Conservation (phyloP, 2,113 vertebrate genomes). For the Dasypus novemcinctus region DNA sequence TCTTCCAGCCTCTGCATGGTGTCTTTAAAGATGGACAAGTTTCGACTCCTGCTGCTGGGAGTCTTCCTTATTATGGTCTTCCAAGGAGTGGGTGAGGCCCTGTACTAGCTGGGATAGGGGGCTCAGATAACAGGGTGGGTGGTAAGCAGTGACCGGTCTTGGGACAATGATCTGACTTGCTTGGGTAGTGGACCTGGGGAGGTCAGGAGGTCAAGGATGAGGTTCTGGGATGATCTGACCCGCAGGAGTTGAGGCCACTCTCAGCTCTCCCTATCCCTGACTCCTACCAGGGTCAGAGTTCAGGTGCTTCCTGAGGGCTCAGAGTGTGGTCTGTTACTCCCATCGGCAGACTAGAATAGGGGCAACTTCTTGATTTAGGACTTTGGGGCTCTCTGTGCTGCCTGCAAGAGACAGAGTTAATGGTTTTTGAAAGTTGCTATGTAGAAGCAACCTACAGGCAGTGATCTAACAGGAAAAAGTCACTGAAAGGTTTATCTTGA, state of each 20-base stretch:
- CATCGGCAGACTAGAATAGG: too few relatives aligned
- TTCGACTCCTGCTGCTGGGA: constrained; percentile 29
- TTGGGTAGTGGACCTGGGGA: not conserved
- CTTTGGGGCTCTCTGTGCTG: not conserved
- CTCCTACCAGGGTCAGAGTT: not conserved
- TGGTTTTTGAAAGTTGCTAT: not conserved
- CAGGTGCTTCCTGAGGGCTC: not conserved
- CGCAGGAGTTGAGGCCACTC: not conserved
- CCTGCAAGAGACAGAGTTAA: not conserved
- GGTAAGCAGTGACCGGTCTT: too few relatives aligned
- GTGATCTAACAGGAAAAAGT: not conserved
- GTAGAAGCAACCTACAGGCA: not conserved
- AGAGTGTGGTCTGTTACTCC: not conserved
- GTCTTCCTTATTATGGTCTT: constrained; percentile 3
- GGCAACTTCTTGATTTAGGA: not conserved
- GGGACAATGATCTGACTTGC: fast-evolving
- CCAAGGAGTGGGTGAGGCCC: constrained; percentile 45
- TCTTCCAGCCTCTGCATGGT: not conserved
- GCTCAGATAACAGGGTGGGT: too few relatives aligned
- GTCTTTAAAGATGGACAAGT: not conserved
- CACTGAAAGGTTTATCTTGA: not conserved
- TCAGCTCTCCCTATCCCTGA: fast-evolving
- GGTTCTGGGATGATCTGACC: not conserved
- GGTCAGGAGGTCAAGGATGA: not conserved
- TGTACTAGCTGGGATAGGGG: too few relatives aligned